Percentiles rank a stretch among this genome's conserved stretches.
Conservation (phyloP, 2,888 invertebrate genomes). For the Allolobophora icterica region DNA sequence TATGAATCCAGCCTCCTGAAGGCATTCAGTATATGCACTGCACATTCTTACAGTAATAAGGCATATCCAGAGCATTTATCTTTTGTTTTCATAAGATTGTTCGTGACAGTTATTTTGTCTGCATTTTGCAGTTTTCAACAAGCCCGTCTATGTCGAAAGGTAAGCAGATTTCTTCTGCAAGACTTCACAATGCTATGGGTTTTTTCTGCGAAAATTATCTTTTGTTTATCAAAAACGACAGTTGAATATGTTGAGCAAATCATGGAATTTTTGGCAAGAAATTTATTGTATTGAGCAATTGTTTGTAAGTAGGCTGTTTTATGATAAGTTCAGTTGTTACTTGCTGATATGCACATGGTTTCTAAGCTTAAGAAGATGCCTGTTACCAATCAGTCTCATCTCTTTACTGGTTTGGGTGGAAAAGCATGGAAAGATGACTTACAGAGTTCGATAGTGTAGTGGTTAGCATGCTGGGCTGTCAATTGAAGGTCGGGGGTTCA, state of each 20-base stretch:
- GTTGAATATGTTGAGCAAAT: background rate
- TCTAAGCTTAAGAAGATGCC: background rate
- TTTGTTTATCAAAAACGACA: background rate
- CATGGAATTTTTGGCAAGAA: background rate
- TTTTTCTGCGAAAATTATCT: background rate
- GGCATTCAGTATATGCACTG: background rate
- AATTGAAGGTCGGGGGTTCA: too few relatives aligned
- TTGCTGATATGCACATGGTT: background rate
- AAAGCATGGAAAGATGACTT: too few relatives aligned
- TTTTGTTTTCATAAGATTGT: too few relatives aligned
- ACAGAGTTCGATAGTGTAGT: too few relatives aligned
- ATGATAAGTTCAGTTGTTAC: background rate
- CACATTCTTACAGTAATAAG: background rate
- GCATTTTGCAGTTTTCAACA: background rate
- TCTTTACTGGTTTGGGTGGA: too few relatives aligned
- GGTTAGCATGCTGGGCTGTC: too few relatives aligned
- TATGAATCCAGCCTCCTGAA: background rate
- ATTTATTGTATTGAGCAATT: background rate
- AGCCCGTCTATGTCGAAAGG: conserved; percentile 2
- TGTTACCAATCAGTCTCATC: background rate
- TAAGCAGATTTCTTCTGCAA: conserved; percentile 9
- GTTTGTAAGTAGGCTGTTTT: background rate
- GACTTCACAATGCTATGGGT: background rate
- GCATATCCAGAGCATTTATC: background rate
- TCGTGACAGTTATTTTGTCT: background rate